These are phyloP conservation scores for Ferrisia virgata DNA, from an alignment of 2,888 invertebrate genomes.

Conservation along the genomic window DNA sequence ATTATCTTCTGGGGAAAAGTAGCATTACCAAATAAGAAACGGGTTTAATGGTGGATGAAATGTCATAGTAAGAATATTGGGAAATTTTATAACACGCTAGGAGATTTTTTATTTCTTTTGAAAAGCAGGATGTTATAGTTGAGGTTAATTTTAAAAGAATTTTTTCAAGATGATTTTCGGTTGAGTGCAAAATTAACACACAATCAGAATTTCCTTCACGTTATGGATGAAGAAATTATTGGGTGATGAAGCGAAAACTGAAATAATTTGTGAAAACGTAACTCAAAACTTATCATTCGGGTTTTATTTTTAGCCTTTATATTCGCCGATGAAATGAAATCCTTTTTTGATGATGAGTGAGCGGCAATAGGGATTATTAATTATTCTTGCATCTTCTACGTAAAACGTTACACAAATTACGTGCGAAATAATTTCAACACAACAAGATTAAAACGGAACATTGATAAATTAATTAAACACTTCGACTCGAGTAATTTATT, in stretches of 20 bases:
- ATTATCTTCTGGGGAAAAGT: no score
- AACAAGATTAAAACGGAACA: background rate
- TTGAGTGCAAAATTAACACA: background rate
- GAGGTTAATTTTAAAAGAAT: background rate
- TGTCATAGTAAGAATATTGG: background rate
- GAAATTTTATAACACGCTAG: background rate
- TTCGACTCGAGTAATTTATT: background rate
- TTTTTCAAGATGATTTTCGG: background rate
- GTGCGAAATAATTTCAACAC: background rate
- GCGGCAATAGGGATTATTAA: background rate
- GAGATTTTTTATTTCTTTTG: background rate
- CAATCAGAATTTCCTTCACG: background rate
- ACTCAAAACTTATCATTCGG: background rate
- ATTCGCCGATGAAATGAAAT: background rate
- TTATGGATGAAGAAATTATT: conserved; percentile 8
- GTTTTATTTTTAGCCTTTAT: background rate
- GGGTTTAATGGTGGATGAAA: conserved; percentile 9
- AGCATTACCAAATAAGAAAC: background rate
- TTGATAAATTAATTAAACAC: conserved; percentile 26
- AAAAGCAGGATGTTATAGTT: background rate
- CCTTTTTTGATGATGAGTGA: conserved; percentile 8
- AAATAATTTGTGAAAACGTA: conserved; percentile 8
- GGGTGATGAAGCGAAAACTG: background rate
- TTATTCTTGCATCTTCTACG: background rate
- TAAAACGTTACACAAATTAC: background rate